Percentiles rank a stretch among this genome's conserved stretches.
phyloP scores from a whole-genome alignment of 2,113 vertebrate species.

The Clarias gariepinus region DNA sequence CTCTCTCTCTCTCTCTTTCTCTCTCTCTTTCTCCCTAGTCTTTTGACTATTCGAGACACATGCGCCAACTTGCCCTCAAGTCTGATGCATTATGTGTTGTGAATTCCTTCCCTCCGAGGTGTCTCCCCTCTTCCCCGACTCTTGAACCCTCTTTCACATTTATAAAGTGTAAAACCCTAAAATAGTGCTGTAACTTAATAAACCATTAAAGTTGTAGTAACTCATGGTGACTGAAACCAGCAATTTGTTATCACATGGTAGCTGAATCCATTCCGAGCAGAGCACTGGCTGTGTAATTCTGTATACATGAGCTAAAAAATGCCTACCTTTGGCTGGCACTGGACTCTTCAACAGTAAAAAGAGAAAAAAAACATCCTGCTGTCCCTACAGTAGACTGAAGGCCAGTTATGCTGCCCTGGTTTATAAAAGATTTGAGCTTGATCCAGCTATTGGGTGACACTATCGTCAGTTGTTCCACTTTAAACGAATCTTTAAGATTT shows the following conservation, averaged over 20 bases:
- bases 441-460: neutral
- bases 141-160: neutral
- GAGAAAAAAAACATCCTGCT: neutral
- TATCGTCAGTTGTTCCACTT: neutral
- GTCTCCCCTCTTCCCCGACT: neutral
- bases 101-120: conserved; percentile 32
- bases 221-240: conserved; percentile 1
- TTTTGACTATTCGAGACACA: conserved; percentile 15
- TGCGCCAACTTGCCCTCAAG: conserved; percentile 41
- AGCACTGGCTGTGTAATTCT: neutral
- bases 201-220: neutral
- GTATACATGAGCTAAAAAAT: neutral
- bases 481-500: too few species aligned
- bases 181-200: neutral
- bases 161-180: neutral
- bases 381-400: neutral
- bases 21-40: neutral
- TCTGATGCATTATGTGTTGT: conserved; percentile 30
- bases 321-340: neutral
- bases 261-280: neutral
- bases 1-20: neutral
- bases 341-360: neutral
- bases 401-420: neutral
- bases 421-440: neutral
- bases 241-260: neutral